These are phyloP conservation scores for Lophius piscatorius DNA, from an alignment of 2,113 vertebrate species.

Conservation along the genomic window DNA sequence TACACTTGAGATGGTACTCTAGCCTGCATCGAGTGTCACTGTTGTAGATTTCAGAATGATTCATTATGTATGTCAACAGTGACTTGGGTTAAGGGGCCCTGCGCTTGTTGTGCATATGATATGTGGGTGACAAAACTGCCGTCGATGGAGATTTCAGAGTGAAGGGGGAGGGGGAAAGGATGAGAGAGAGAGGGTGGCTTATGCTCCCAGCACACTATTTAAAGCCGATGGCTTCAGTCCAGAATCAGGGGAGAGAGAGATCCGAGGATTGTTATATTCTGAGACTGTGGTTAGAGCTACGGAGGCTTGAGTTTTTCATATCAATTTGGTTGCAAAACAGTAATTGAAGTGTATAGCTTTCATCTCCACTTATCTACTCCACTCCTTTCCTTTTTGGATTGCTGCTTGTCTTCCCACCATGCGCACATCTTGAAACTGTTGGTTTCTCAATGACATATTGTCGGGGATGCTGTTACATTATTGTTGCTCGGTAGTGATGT, in stretches of 20 bases:
- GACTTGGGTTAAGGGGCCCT: constrained; percentile 57
- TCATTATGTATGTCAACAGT: constrained; percentile 66
- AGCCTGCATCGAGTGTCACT: constrained; percentile 39
- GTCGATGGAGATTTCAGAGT: constrained; percentile 50
- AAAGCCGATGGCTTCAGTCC: constrained; percentile 58
- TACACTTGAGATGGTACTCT: constrained; percentile 33
- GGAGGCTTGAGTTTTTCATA: constrained; percentile 56
- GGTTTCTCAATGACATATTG: constrained; percentile 71
- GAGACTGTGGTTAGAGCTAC: constrained; percentile 43
- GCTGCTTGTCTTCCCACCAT: constrained; percentile 52
- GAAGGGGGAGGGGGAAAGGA: constrained; percentile 15
- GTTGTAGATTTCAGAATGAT: constrained; percentile 64
- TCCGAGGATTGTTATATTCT: constrained; percentile 57
- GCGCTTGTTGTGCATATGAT: constrained; percentile 68
- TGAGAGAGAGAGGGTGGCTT: constrained; percentile 22
- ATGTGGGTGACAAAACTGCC: constrained; percentile 65
- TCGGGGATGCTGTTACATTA: constrained; percentile 59
- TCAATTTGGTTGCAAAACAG: constrained; percentile 59
- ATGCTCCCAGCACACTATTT: constrained; percentile 46
- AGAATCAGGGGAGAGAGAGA: constrained; percentile 38
- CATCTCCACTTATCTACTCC: constrained; percentile 71
- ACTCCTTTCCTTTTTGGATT: constrained; percentile 59
- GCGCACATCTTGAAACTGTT: constrained; percentile 60
- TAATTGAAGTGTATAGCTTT: constrained; percentile 72
- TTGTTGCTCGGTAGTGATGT: constrained; percentile 61